A percentile compares a stretch with the other conserved stretches of the same genome.
Conservation (phyloP, 2,888 invertebrate genomes). For the Hirtodrosophila cameraria region DNA sequence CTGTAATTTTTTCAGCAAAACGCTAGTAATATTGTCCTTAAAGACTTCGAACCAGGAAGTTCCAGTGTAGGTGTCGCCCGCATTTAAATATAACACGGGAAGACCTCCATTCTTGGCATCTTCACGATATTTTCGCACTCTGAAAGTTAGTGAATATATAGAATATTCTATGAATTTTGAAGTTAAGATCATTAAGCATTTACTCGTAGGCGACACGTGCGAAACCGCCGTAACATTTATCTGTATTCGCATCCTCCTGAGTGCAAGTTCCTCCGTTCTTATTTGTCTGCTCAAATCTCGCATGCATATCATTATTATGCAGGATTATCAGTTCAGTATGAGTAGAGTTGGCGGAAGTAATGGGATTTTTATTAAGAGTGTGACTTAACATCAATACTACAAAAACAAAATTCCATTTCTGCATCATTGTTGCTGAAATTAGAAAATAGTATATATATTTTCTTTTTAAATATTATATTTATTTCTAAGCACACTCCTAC, state of each 20-base stretch:
- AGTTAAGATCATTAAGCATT: slow-evolving; percentile 25
- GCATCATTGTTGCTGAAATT: slow-evolving; percentile 2
- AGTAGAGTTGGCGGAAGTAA: slow-evolving; percentile 18
- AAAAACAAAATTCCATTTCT: neutral
- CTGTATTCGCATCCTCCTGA: slow-evolving; percentile 85
- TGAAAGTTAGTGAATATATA: slow-evolving; percentile 52
- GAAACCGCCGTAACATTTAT: slow-evolving; percentile 94
- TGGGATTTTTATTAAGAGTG: slow-evolving; percentile 41
- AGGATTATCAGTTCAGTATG: slow-evolving; percentile 88
- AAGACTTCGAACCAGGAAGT: slow-evolving; percentile 93
- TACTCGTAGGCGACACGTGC: slow-evolving; percentile 88
- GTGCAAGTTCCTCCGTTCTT: slow-evolving; percentile 88
- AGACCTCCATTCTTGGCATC: slow-evolving; percentile 86
- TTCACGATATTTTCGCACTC: slow-evolving; percentile 87
- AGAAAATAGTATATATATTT: neutral
- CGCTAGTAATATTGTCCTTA: slow-evolving; percentile 91
- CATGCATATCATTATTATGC: slow-evolving; percentile 97
- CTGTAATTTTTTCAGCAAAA: slow-evolving; percentile 90
- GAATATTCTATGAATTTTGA: neutral
- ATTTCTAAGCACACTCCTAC: too few species aligned
- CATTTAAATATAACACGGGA: slow-evolving; percentile 92
- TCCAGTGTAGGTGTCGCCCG: slow-evolving; percentile 96
- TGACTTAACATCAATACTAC: neutral
- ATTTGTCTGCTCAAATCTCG: slow-evolving; percentile 92
- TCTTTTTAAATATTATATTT: too few species aligned